Evolutionary conservation across 2,797 vertebrate species (phyloP), one percentile per base, ranked within the genome.

Genomic region (Orestias chungarensis): DNA sequence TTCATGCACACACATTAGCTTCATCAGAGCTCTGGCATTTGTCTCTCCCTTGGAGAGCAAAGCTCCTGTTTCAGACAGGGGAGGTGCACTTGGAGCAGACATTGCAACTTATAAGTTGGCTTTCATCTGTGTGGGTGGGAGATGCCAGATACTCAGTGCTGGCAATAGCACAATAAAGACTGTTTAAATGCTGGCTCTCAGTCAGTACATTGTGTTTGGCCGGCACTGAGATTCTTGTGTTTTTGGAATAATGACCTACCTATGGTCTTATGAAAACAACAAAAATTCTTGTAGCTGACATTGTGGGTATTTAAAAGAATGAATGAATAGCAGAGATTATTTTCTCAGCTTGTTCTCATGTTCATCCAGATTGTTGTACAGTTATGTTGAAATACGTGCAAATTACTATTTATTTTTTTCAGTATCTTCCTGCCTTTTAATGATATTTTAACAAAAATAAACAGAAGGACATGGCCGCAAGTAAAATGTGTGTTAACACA

Each of bases 61-160:
- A 73, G 75, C 81, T 76, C 81, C 75, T 70, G 71, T 82, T 75
- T 88, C 84, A 87, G 86, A 89, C 88, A 88, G 77, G 80, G 84
- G 87, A 88, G 84, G 85, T 87, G 66, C 77, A 76, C 73, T 61
- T 64, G 80, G 68, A 89, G 81, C 88, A 91, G 89, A 90, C 91
- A 86, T 83, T 81, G 85, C 86, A 85, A 90, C 85, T 90, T 87
- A 89, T 82, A 76, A 74, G 67, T 71, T 78, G 84, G 73, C 92
- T 94, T 94, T 92, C 80, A 93, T 93, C 93, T 90, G 71, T 68
- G 85, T 92, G 90, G 89, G 93, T 91, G 93, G 93, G 86, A 88
- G 74, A 85, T 80, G 87, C 87, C 78, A 79, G 85, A 87, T 86
- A 82, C 69, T 74, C 83, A 71, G 38, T 3, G 25, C 64, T 89